Percentiles rank a stretch among this genome's conserved stretches.
These are phyloP conservation scores for Sipunculus nudus DNA, from an alignment of 2,888 invertebrate species.

Conservation along the genomic window DNA sequence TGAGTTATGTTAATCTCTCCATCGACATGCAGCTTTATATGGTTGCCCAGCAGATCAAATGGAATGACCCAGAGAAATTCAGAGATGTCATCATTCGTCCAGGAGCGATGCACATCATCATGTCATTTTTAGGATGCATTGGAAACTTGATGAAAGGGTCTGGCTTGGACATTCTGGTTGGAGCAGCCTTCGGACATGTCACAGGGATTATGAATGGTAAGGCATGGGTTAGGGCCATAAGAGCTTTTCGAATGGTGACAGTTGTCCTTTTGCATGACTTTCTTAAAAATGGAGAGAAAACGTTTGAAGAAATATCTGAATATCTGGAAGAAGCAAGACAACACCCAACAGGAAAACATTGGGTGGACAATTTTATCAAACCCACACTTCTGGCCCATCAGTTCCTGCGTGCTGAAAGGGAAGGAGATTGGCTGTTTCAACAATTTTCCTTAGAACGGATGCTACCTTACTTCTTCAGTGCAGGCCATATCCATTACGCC, in stretches of 20 bases:
- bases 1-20: no score
- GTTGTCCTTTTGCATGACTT: background rate
- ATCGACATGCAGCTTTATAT: no score
- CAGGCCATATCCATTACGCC: conserved; percentile 4
- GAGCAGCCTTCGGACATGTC: background rate
- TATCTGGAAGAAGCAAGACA: conserved; percentile 6
- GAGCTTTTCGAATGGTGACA: background rate
- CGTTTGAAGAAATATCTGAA: background rate
- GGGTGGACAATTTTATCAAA: conserved; percentile 3
- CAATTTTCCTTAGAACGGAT: background rate
- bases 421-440: conserved; percentile 7
- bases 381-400: conserved; percentile 2
- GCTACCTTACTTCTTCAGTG: conserved; percentile 5
- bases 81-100: background rate
- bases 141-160: conserved; percentile 5
- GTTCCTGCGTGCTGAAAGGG: conserved; percentile 4
- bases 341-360: conserved; percentile 8
- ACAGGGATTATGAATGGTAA: no score
- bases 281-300: background rate
- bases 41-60: no score
- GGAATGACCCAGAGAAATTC: no score
- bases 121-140: conserved; percentile 5
- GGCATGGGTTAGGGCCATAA: background rate
- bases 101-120: conserved; percentile 7
- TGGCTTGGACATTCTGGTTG: conserved; percentile 5